Base-by-base conservation (phyloP, 1,140 invertebrate species). In the Drosophila prosaltans region DNA sequence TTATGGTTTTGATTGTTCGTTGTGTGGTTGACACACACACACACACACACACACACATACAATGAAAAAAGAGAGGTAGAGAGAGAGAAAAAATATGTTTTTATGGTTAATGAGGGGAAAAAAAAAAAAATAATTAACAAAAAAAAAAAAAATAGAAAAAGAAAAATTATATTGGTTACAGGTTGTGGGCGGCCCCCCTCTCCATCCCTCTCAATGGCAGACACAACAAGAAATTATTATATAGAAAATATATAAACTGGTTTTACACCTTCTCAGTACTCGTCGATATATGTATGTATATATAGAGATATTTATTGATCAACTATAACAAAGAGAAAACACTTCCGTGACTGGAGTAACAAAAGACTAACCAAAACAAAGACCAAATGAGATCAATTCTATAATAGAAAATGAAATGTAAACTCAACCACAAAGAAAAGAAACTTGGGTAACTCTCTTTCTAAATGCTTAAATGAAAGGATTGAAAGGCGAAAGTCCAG, bases 41-140 rank as follows among this genome's bases (percentile, higher is more conserved):
- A 81, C 26, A 70, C 24, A 16, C 16, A 16, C 16, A 16, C 16
- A 65, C 7, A 68, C 16, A 71, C 36, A 80, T 21, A 72, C 24
- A 60, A 7, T 67, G 6, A 57, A 32, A 78, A 28, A 77, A 41
- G 73, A 66, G 73, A 59, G 32, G 59, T 67, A 78, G 41, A 78
- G 69, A 69, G 62, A 76, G 39, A 40, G 39, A 36, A 60, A 21
- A 40, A 60, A 39, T 16, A 16, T 36, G 55, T 54, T 74, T 65
- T 75, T 76, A 80, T 82, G 64, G 72, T 85, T 89, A 89, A 89
- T 85, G 80, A 84, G 80, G 64, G 70, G 69, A 48, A 57, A 62
- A 41, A 11, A 16, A 16, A 16, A 16, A 16, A 16, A 16, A 3
- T 11, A 10, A 28, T 16, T 16, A 41, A 26, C 28, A 40, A 26